Conservation (phyloP, 1,140 invertebrate genomes). For the Cotesia glomerata region DNA sequence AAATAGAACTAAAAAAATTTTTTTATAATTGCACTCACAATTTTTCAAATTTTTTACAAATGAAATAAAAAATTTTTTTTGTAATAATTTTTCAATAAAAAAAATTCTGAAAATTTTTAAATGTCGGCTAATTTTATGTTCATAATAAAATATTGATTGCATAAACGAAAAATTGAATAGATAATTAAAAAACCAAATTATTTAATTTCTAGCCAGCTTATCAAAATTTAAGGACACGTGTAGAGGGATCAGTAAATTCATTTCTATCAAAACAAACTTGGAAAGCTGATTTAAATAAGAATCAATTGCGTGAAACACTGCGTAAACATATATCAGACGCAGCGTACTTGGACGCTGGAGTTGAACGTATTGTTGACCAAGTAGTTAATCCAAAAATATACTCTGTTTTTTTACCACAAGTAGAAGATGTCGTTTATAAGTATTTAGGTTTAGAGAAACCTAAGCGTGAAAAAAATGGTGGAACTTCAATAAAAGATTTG, state of each 20-base stretch:
- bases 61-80: too few species aligned
- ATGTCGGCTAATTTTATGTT: too few species aligned
- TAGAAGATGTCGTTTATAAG: conserved; percentile 88
- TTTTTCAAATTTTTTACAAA: too few species aligned
- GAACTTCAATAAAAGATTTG: conserved; percentile 66
- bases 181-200: too few species aligned
- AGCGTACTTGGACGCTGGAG: conserved; percentile 69
- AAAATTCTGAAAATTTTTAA: too few species aligned
- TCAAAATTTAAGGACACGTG: conserved; percentile 88
- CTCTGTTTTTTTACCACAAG: conserved; percentile 85
- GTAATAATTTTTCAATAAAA: too few species aligned
- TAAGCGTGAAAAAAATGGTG: conserved; percentile 58
- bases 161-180: too few species aligned
- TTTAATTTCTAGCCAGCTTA: conserved; percentile 79
- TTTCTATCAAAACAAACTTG: conserved; percentile 84
- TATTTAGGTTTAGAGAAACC: conserved; percentile 81
- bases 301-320: conserved; percentile 87
- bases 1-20: too few species aligned
- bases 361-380: conserved; percentile 93
- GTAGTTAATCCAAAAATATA: conserved; percentile 92
- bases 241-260: conserved; percentile 83
- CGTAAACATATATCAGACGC: conserved; percentile 85
- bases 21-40: too few species aligned
- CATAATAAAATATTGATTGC: too few species aligned
- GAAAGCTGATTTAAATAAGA: conserved; percentile 89